Percentiles rank a stretch among this genome's conserved stretches.
Conservation (phyloP, 2,797 vertebrate genomes). For the Acrocephalus scirpaceus region DNA sequence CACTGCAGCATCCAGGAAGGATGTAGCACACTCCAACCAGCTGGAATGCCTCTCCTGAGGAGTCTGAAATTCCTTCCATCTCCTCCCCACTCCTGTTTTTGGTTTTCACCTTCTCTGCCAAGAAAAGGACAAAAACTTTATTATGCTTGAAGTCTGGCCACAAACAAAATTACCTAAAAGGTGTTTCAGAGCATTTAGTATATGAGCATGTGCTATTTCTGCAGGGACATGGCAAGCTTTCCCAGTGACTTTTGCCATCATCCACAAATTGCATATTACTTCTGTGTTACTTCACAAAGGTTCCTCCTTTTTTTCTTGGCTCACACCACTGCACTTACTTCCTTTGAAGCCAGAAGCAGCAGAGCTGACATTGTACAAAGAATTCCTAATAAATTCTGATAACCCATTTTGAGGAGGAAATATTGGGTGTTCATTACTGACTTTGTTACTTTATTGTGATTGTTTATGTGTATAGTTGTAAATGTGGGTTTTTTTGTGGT, state of each 20-base stretch:
- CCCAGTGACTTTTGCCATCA: constrained; percentile 25
- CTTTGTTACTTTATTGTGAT: neutral
- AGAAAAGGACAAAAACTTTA: constrained; percentile 58
- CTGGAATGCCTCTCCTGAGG: constrained; percentile 42
- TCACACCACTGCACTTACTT: neutral
- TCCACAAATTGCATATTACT: constrained; percentile 39
- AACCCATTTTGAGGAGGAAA: neutral
- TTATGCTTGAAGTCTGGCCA: constrained; percentile 45
- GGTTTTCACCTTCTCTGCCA: constrained; percentile 25
- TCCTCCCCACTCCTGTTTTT: neutral
- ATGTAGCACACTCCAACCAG: neutral
- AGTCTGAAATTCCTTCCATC: constrained; percentile 59
- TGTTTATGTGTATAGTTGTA: neutral
- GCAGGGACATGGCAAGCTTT: constrained; percentile 8
- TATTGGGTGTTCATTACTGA: neutral
- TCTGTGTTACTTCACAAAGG: neutral
- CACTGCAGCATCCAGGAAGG: constrained; percentile 44
- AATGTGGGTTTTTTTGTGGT: neutral
- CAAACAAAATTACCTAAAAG: constrained; percentile 43
- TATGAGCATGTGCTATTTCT: constrained; percentile 20
- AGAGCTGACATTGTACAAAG: neutral
- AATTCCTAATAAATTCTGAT: constrained; percentile 5
- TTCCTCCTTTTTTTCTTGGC: constrained; percentile 27
- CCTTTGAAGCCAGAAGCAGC: neutral
- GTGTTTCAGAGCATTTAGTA: constrained; percentile 11